Percentiles rank a stretch among this genome's conserved stretches.
phyloP scores from a whole-genome alignment of 1,140 invertebrate genomes.

The Arion vulgaris region DNA sequence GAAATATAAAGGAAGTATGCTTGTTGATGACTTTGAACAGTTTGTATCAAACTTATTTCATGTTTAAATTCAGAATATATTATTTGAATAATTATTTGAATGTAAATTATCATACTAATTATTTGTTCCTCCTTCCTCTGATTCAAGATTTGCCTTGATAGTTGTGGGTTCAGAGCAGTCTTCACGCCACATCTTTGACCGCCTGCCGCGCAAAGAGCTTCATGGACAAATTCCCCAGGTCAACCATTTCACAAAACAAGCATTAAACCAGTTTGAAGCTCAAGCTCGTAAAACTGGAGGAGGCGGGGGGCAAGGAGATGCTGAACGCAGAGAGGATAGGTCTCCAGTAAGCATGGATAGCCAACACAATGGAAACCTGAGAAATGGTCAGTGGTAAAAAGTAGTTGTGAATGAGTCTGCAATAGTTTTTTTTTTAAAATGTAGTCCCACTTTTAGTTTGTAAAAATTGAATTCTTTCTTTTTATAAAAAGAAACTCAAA shows the following conservation, averaged over 20 bases:
- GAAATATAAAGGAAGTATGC: too few species aligned
- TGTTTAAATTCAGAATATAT: too few species aligned
- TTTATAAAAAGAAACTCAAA: too few species aligned
- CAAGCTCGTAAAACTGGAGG: constrained; percentile 69
- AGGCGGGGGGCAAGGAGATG: constrained; percentile 54
- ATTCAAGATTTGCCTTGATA: constrained; percentile 70
- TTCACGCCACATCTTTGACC: constrained; percentile 90
- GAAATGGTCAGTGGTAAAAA: constrained; percentile 27
- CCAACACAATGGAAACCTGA: constrained; percentile 18
- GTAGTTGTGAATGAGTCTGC: not conserved
- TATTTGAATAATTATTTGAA: too few species aligned
- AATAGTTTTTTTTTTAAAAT: too few species aligned
- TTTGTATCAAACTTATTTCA: too few species aligned
- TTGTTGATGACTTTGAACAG: too few species aligned
- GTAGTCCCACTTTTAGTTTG: too few species aligned
- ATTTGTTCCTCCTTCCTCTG: not conserved
- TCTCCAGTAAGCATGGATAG: constrained; percentile 24
- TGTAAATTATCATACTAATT: not conserved
- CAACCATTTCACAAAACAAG: constrained; percentile 94
- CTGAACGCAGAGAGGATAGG: constrained; percentile 28
- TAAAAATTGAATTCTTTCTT: too few species aligned
- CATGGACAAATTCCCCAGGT: constrained; percentile 96
- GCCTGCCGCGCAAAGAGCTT: constrained; percentile 92
- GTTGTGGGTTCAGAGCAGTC: constrained; percentile 85
- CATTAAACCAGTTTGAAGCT: constrained; percentile 79